A percentile compares a stretch with the other conserved stretches of the same genome.
Evolutionary conservation across 2,113 vertebrate species (phyloP).

Genomic region (Sphaerodactylus townsendi): DNA sequence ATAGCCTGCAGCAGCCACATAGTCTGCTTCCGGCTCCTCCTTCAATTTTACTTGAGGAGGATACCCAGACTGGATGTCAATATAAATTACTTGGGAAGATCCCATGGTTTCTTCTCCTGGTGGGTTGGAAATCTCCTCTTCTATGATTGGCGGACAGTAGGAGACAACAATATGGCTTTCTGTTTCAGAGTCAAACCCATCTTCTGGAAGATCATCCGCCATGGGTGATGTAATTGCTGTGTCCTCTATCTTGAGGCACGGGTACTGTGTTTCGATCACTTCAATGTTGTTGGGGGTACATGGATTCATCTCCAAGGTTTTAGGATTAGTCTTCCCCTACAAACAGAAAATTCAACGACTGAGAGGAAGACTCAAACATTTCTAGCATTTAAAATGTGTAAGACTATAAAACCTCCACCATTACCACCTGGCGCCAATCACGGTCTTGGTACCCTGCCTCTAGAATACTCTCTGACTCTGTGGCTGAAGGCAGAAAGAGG

Average conservation of each 20-base stretch:
- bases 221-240: constrained; percentile 80
- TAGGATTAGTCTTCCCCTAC: constrained; percentile 74
- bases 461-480: too few species aligned
- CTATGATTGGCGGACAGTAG: constrained; percentile 89
- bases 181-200: constrained; percentile 72
- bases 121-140: constrained; percentile 80
- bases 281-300: constrained; percentile 88
- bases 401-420: too few species aligned
- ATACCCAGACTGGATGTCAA: constrained; percentile 90
- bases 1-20: constrained; percentile 71
- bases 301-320: constrained; percentile 87
- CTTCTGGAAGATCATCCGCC: constrained; percentile 72
- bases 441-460: too few species aligned
- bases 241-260: constrained; percentile 82
- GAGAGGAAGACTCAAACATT: neutral
- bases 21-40: constrained; percentile 62
- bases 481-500: too few species aligned
- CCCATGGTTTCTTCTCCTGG: constrained; percentile 73
- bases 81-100: constrained; percentile 89
- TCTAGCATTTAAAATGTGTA: neutral
- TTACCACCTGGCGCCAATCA: too few species aligned
- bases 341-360: constrained; percentile 32
- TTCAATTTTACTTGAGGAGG: constrained; percentile 74
- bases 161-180: constrained; percentile 80
- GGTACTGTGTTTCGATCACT: constrained; percentile 82